Evolutionary conservation across 2,113 vertebrate species (phyloP), one percentile per base, ranked within the genome.

Genomic region (Xyrauchen texanus): DNA sequence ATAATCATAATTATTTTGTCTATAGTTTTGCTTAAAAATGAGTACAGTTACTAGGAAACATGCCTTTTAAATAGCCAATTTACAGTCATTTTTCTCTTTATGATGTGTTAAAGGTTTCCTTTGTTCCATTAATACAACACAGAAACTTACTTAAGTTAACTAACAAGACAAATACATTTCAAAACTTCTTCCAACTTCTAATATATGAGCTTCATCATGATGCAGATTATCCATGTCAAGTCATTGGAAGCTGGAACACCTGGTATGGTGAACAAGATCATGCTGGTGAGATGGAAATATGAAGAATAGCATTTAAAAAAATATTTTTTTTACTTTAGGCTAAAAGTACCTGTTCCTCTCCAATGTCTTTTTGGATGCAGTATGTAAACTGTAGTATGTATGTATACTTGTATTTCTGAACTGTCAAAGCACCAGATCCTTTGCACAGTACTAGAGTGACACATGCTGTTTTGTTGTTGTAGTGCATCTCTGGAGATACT

Each of bases 221-320:
- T 15, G 76, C 90, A 0, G 94, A 96, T 79, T 98, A 96, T 67
- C 96, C 96, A 0, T 98, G 97, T 70, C 95, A 97, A 13, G 90
- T 98, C 8, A 93, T 98, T 34, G 98, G 98, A 42, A 99, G 96
- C 92, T 99, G 98, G 98, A 99, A 97, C 71, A 98, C 96, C 0
- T 98, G 96, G 97, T 99, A 98, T 0, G 98, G 97, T 42, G 96
- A 99, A 44, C 97, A 98, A 88, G 96, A 99, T 89, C 98, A 99
- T 88, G 95, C 97, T 81, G 98, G 98, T 99, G 85, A 82, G 86
- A 21, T 52, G 62, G 52, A n/a, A 69, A 69, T 45, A 7, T 64
- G 42, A 42, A 3, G 3, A 6, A 47, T 52, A 4, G 6, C 34
- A 68, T 16, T 12, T 51, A 15, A 13, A 62, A 34, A 34, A 34